Percentiles rank a stretch among this genome's conserved stretches.
Evolutionary conservation across 2,888 invertebrate genomes (phyloP).

Genomic region (Ectemnius continuus): DNA sequence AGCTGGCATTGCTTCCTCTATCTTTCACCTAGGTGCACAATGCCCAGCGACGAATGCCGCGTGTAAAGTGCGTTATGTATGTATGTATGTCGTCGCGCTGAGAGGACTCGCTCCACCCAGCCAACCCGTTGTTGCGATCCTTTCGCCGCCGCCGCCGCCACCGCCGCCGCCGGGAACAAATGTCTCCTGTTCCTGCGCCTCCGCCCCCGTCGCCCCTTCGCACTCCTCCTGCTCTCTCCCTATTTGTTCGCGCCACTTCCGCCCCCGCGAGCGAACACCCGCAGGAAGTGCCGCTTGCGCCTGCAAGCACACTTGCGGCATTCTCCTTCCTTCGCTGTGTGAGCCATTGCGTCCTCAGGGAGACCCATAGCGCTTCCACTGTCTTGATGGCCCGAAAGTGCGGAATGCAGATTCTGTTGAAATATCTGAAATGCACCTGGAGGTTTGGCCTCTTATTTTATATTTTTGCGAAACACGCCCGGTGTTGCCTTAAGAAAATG

Average conservation of each 20-base stretch:
- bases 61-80: not conserved
- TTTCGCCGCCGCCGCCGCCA: slow-evolving; percentile 19
- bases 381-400: no score
- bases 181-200: slow-evolving; percentile 30
- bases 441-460: no score
- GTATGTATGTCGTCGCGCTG: not conserved
- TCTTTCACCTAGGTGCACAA: slow-evolving; percentile 8
- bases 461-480: no score
- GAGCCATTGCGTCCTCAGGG: no score
- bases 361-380: no score
- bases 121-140: slow-evolving; percentile 1
- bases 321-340: no score
- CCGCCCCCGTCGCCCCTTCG: not conserved
- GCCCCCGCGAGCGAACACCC: slow-evolving; percentile 6
- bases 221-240: slow-evolving; percentile 20
- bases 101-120: no score
- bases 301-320: no score
- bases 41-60: not conserved
- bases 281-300: not conserved
- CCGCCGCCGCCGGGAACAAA: slow-evolving; percentile 36
- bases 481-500: no score
- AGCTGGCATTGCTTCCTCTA: slow-evolving; percentile 7
- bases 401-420: no score
- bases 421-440: no score
- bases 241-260: slow-evolving; percentile 11